These are phyloP conservation scores for Geotria australis DNA, from an alignment of 2,797 vertebrate species.

Conservation along the genomic window DNA sequence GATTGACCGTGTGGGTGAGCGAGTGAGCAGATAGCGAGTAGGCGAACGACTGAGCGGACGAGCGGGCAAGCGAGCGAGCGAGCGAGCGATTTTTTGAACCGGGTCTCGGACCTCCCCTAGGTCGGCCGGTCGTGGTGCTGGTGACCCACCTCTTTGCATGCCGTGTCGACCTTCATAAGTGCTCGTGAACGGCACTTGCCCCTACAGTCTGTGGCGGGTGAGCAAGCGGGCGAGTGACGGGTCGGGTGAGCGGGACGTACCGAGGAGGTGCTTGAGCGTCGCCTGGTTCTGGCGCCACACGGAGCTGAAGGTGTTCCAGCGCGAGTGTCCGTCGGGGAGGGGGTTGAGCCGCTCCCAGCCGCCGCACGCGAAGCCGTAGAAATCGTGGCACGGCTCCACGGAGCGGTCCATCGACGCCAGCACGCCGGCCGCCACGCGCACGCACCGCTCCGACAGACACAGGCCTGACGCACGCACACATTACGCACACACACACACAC, in stretches of 20 bases:
- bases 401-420: slow-evolving; percentile 38
- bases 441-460: slow-evolving; percentile 49
- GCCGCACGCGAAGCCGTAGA: slow-evolving; percentile 64
- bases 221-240: background rate
- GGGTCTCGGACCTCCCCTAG: no score
- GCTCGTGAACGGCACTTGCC: no score
- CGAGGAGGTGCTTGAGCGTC: slow-evolving; percentile 63
- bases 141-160: no score
- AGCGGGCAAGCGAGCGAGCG: no score
- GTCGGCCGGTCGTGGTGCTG: no score
- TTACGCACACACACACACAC: no score
- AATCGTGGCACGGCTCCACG: slow-evolving; percentile 66
- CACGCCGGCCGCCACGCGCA: slow-evolving; percentile 43
- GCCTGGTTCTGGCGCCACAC: slow-evolving; percentile 91
- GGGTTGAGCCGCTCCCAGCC: slow-evolving; percentile 79
- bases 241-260: slow-evolving; percentile 12
- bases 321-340: slow-evolving; percentile 61
- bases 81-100: no score
- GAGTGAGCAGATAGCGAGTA: no score
- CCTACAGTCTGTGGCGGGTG: no score
- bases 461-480: slow-evolving; percentile 1
- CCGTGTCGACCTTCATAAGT: no score
- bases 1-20: no score
- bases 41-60: no score
- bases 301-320: slow-evolving; percentile 78